These are phyloP conservation scores for Cryptocheilus praepositus DNA, from an alignment of 2,888 invertebrate genomes.

Conservation along the genomic window DNA sequence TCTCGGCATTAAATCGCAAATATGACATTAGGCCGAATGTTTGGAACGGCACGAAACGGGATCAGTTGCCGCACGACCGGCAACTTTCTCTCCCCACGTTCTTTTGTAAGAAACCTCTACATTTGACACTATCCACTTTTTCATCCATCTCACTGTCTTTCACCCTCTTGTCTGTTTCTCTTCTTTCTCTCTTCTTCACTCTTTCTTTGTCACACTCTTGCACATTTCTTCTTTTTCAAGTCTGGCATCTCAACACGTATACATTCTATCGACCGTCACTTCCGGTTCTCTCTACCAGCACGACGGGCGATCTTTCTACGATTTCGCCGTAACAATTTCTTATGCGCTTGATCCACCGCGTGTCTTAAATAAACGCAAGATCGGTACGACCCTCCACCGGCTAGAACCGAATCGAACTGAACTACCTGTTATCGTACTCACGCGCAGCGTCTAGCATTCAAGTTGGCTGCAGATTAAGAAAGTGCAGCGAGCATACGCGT, in stretches of 20 bases:
- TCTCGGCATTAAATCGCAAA: slow-evolving; percentile 75
- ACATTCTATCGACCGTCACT: no score
- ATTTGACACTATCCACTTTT: slow-evolving; percentile 3
- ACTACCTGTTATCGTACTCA: no score
- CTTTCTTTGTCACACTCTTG: not conserved
- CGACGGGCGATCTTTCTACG: no score
- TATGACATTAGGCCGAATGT: slow-evolving; percentile 81
- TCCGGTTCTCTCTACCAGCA: no score
- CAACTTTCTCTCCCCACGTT: slow-evolving; percentile 11
- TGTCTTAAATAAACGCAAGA: no score
- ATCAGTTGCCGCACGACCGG: slow-evolving; percentile 76
- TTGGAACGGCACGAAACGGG: slow-evolving; percentile 79
- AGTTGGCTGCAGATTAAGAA: slow-evolving; percentile 36
- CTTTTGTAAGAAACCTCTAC: slow-evolving; percentile 15
- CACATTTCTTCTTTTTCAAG: no score
- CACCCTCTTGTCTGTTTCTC: not conserved
- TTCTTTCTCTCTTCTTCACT: not conserved
- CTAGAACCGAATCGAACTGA: no score
- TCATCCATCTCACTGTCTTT: slow-evolving; percentile 6
- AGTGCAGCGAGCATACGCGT: slow-evolving; percentile 39
- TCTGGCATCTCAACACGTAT: no score
- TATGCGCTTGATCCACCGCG: no score
- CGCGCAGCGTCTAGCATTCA: no score
- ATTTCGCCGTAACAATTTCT: no score
- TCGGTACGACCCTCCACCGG: no score